phyloP scores from a whole-genome alignment of 2,797 vertebrate species.

The Prionace glauca region DNA sequence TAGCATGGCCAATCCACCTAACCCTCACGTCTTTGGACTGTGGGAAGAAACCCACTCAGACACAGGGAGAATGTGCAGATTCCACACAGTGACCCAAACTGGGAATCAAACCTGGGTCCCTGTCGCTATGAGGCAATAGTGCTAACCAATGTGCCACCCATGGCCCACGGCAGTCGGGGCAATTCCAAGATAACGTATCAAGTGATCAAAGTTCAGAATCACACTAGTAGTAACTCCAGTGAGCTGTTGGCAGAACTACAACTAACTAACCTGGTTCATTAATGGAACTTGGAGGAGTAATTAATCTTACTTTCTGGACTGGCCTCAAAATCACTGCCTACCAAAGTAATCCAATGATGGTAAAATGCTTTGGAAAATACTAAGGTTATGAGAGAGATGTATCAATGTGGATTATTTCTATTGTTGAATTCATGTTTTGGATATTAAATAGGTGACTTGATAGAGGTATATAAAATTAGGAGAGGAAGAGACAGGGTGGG shows the following conservation, averaged over 20 bases:
- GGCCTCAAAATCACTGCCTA: background rate
- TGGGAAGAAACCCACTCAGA: too few species aligned
- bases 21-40: too few species aligned
- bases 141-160: too few species aligned
- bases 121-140: too few species aligned
- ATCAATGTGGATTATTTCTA: background rate
- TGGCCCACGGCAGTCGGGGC: background rate
- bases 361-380: background rate
- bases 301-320: background rate
- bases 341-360: background rate
- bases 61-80: too few species aligned
- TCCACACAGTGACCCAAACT: too few species aligned
- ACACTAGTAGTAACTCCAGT: background rate
- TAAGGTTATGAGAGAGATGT: background rate
- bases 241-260: background rate
- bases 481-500: too few species aligned
- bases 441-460: too few species aligned
- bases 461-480: too few species aligned
- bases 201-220: background rate
- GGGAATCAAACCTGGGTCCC: too few species aligned
- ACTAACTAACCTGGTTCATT: background rate
- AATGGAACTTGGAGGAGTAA: background rate
- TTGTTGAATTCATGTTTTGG: too few species aligned
- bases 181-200: background rate
- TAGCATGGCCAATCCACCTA: too few species aligned